A percentile compares a stretch with the other conserved stretches of the same genome.
Conservation (phyloP, 2,888 invertebrate genomes). For the Frankliniella intonsa region DNA sequence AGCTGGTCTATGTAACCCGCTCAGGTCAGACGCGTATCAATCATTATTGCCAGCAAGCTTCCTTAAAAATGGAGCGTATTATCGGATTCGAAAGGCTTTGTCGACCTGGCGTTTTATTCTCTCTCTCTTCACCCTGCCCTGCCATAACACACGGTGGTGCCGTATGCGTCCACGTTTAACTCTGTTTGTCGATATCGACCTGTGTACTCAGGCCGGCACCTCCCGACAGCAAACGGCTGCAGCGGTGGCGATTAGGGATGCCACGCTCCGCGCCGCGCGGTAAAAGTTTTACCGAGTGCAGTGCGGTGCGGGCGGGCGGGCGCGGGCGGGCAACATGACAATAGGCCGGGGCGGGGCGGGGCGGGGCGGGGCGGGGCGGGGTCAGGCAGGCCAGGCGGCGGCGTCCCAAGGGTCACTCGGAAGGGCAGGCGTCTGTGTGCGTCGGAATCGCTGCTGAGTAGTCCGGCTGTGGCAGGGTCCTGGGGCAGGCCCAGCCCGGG, state of each 20-base stretch:
- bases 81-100: too few relatives aligned
- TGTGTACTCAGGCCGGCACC: background rate
- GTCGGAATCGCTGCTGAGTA: slow-evolving; percentile 26
- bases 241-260: background rate
- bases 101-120: too few relatives aligned
- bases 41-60: too few relatives aligned
- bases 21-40: too few relatives aligned
- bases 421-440: slow-evolving; percentile 7
- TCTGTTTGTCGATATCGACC: slow-evolving; percentile 17
- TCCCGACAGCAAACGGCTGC: background rate
- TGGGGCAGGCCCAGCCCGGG: too few relatives aligned
- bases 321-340: background rate
- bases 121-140: too few relatives aligned
- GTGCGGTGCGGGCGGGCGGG: too few relatives aligned
- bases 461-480: background rate
- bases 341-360: background rate
- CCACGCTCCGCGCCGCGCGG: background rate
- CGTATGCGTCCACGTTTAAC: background rate
- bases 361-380: background rate
- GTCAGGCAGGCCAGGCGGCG: background rate
- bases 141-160: too few relatives aligned
- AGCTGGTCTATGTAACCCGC: background rate
- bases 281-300: too few relatives aligned
- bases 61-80: too few relatives aligned
- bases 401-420: background rate